These are phyloP conservation scores for Agrotis ipsilon DNA, from an alignment of 2,888 invertebrate genomes.

Conservation along the genomic window DNA sequence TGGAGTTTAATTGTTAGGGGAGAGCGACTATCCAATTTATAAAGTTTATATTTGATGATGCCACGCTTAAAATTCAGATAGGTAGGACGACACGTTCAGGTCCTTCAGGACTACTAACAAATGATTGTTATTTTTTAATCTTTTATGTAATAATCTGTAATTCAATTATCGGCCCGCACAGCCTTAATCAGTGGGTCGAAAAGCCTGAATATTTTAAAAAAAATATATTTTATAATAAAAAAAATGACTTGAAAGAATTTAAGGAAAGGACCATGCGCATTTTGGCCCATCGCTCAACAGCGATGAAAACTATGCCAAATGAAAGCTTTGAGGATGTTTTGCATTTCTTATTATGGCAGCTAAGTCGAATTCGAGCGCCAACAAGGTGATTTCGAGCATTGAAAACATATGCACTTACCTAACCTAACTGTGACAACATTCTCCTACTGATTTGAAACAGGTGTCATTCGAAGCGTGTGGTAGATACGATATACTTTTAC, in stretches of 20 bases:
- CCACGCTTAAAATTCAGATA: slow-evolving; percentile 1
- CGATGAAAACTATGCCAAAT: too few relatives aligned
- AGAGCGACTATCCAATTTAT: slow-evolving; percentile 1
- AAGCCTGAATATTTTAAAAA: neutral
- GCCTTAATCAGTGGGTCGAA: neutral
- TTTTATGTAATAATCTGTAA: neutral
- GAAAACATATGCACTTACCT: too few relatives aligned
- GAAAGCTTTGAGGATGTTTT: too few relatives aligned
- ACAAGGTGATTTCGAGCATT: too few relatives aligned
- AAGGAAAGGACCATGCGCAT: too few relatives aligned
- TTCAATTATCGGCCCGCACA: neutral
- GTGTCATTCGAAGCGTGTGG: too few relatives aligned
- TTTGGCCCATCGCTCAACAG: too few relatives aligned
- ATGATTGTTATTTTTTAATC: neutral
- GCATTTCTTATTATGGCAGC: too few relatives aligned
- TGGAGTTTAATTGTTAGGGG: neutral
- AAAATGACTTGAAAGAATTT: neutral
- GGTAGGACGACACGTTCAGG: neutral
- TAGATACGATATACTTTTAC: too few relatives aligned
- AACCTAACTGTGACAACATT: too few relatives aligned
- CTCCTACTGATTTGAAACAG: too few relatives aligned
- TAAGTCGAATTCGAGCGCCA: too few relatives aligned
- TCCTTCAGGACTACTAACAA: neutral
- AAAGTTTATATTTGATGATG: neutral
- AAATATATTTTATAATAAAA: neutral